phyloP scores from a whole-genome alignment of 2,797 vertebrate species.

The Halcyon smyrnensis region DNA sequence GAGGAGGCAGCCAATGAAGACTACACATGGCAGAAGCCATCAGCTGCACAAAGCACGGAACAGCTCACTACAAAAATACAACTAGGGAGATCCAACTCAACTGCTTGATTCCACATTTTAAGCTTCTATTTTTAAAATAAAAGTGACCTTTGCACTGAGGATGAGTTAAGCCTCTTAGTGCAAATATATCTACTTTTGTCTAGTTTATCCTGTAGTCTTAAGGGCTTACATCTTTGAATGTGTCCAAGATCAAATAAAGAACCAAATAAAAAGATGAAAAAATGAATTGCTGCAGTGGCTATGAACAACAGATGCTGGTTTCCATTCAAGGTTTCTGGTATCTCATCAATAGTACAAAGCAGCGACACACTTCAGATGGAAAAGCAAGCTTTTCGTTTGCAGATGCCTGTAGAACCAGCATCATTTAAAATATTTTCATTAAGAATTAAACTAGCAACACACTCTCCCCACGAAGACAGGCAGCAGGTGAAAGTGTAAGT shows the following conservation, averaged over 20 bases:
- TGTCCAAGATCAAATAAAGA: constrained; percentile 54
- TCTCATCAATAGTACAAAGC: neutral
- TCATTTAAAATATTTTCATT: neutral
- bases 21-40: neutral
- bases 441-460: neutral
- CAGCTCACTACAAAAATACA: neutral
- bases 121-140: constrained; percentile 67
- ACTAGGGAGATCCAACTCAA: neutral
- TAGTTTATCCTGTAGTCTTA: constrained; percentile 65
- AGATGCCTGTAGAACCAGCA: neutral
- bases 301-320: neutral
- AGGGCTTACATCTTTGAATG: constrained; percentile 52
- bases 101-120: constrained; percentile 12
- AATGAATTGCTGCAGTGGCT: neutral
- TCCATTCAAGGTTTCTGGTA: neutral
- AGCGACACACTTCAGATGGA: neutral
- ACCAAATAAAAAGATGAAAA: constrained; percentile 41
- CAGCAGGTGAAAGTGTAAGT: neutral
- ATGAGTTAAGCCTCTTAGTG: constrained; percentile 61
- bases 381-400: neutral
- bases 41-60: neutral
- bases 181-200: constrained; percentile 60
- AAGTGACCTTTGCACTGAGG: constrained; percentile 54
- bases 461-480: rapidly evolving
- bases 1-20: neutral